Evolutionary conservation across 2,797 vertebrate species (phyloP).

Genomic region (Enteromius thamalakanensis): DNA sequence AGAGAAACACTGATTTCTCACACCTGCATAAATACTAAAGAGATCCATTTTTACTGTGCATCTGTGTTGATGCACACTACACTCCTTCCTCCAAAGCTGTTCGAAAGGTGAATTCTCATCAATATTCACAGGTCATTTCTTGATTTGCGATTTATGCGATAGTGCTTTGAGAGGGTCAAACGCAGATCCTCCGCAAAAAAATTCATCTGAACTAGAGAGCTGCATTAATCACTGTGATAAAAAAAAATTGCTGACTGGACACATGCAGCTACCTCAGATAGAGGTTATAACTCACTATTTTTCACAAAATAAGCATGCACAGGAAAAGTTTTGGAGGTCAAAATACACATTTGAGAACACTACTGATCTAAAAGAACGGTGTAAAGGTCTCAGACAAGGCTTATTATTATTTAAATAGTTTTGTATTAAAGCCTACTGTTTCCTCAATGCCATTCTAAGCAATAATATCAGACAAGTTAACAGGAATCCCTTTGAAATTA

Average conservation of each 20-base stretch:
- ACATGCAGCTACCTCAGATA: constrained; percentile 14
- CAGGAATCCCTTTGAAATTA: not conserved
- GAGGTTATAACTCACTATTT: constrained; percentile 9
- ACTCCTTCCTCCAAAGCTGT: not conserved
- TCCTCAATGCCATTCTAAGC: too few relatives aligned
- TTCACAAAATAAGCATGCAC: not conserved
- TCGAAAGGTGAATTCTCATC: constrained; percentile 5
- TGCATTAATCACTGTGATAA: constrained; percentile 52
- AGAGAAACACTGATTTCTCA: not conserved
- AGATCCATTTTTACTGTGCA: not conserved
- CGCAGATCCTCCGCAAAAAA: constrained; percentile 40
- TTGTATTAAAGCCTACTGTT: not conserved
- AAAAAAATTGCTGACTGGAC: constrained; percentile 50
- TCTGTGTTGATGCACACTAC: not conserved
- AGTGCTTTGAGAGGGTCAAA: constrained; percentile 7
- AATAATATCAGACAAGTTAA: not conserved
- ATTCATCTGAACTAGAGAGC: constrained; percentile 30
- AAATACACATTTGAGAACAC: not conserved
- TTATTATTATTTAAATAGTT: not conserved
- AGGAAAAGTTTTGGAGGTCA: not conserved
- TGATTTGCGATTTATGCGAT: constrained; percentile 11
- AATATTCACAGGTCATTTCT: constrained; percentile 42
- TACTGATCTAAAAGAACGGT: not conserved
- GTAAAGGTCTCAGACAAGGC: not conserved
- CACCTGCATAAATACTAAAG: not conserved